Conservation (phyloP, 37 sponge, comb jelly and placozoan species). For the Oscarella lobularis region DNA sequence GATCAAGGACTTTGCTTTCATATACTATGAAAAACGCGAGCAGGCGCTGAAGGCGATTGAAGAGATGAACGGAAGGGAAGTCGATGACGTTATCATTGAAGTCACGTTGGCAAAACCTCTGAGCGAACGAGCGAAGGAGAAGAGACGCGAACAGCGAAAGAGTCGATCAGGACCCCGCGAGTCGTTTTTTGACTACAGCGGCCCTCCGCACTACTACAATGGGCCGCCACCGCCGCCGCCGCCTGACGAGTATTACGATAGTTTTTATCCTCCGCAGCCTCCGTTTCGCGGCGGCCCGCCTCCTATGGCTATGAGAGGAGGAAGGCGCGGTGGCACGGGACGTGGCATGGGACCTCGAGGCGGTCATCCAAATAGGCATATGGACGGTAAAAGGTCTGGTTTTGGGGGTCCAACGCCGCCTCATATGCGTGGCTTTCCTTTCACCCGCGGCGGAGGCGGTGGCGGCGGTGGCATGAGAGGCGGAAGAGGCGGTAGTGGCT, state of each 20-base stretch:
- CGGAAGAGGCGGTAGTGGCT: not conserved
- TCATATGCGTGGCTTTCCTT: too few relatives aligned
- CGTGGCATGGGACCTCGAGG: not conserved
- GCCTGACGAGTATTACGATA: too few relatives aligned
- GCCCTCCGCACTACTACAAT: not conserved
- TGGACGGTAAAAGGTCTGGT: too few relatives aligned
- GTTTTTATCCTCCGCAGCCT: too few relatives aligned
- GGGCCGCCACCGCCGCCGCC: not conserved
- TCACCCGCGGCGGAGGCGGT: too few relatives aligned
- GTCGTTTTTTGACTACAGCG: too few relatives aligned
- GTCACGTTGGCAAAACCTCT: constrained; percentile 17
- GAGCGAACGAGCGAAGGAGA: not conserved
- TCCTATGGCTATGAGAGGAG: too few relatives aligned
- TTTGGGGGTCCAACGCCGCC: too few relatives aligned
- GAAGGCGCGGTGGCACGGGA: not conserved
- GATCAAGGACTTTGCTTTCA: constrained; percentile 20
- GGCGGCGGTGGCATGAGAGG: too few relatives aligned
- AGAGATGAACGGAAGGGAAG: constrained; percentile 6
- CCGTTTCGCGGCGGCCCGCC: too few relatives aligned
- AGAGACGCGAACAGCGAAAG: not conserved
- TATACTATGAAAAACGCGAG: constrained; percentile 14
- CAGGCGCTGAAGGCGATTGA: constrained; percentile 6
- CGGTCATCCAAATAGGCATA: too few relatives aligned
- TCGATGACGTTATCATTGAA: constrained; percentile 7
- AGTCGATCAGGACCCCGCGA: not conserved